Percentiles rank a stretch among this genome's conserved stretches.
These are phyloP conservation scores for Oryzias melastigma DNA, from an alignment of 2,113 vertebrate genomes.

Conservation along the genomic window DNA sequence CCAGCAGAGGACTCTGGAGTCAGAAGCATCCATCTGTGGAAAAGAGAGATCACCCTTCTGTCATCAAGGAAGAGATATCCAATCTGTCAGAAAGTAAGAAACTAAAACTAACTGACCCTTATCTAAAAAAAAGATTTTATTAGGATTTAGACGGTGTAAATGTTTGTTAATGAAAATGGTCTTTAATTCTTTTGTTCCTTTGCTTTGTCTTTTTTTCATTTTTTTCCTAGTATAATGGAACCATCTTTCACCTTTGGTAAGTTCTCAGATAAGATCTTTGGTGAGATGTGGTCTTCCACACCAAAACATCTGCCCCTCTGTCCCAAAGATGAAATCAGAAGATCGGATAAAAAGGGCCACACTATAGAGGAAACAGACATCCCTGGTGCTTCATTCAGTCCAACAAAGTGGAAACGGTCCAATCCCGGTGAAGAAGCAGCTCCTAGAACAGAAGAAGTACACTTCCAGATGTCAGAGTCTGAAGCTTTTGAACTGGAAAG, in stretches of 20 bases:
- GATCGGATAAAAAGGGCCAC: conserved; percentile 12
- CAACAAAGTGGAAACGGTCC: conserved; percentile 6
- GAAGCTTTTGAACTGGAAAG: conserved; percentile 1
- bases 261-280: conserved; percentile 5
- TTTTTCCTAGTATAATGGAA: conserved; percentile 26
- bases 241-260: conserved; percentile 20
- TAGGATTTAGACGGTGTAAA: not conserved
- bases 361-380: conserved; percentile 7
- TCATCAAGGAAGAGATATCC: conserved; percentile 10
- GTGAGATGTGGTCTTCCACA: conserved; percentile 13
- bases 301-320: conserved; percentile 1
- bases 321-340: no score
- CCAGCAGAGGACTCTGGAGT: conserved; percentile 27
- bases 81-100: conserved; percentile 36
- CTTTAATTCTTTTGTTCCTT: conserved; percentile 1
- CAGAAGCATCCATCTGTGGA: not conserved
- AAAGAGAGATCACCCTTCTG: conserved; percentile 6
- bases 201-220: conserved; percentile 8
- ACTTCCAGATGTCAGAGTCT: not conserved
- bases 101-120: not conserved
- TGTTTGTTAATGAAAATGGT: not conserved
- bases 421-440: conserved; percentile 9
- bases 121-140: not conserved
- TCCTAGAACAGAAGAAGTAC: conserved; percentile 1
- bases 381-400: conserved; percentile 9